Conservation (phyloP, 92 coral and sea anemone species). For the Diadumene lineata region DNA sequence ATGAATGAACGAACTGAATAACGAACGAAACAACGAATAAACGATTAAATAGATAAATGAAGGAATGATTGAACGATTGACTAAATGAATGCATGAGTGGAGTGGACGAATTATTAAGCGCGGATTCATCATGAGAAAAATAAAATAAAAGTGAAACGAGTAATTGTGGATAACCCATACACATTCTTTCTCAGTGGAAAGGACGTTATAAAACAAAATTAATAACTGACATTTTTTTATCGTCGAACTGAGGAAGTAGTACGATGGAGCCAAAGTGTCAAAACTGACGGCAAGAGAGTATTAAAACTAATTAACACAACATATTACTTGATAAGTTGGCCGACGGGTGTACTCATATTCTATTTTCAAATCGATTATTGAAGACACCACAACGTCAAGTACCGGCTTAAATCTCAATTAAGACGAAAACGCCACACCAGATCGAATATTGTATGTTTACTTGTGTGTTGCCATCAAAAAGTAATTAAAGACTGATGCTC, state of each 20-base stretch:
- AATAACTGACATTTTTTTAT: too few relatives aligned
- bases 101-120: neutral
- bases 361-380: slow-evolving; percentile 1
- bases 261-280: neutral
- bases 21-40: neutral
- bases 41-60: too few relatives aligned
- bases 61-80: neutral
- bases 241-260: neutral
- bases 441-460: neutral
- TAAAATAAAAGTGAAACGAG: neutral
- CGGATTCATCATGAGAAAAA: neutral
- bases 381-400: slow-evolving; percentile 18
- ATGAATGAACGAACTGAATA: neutral
- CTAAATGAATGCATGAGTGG: neutral
- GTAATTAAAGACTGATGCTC: neutral
- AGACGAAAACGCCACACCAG: neutral
- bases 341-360: neutral
- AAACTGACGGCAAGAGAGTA: neutral
- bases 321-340: neutral
- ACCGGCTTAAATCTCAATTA: neutral
- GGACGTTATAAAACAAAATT: too few relatives aligned
- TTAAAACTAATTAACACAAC: neutral
- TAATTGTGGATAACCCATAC: too few relatives aligned
- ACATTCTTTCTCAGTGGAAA: neutral
- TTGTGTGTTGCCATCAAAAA: neutral